Conservation (phyloP, 1,140 invertebrate species). For the Trichonephila clavata region DNA sequence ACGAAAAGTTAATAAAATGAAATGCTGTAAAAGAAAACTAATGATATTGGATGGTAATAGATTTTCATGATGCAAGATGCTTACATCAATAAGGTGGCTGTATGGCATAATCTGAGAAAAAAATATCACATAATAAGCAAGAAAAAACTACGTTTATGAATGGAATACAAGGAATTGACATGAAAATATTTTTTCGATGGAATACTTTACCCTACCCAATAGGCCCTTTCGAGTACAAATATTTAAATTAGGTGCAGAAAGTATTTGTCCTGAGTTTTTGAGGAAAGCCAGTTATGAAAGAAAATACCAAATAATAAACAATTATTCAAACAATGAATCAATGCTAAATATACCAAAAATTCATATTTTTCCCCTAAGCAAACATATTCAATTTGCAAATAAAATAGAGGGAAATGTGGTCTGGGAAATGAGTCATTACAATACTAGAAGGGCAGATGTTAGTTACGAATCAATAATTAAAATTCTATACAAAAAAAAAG, state of each 20-base stretch:
- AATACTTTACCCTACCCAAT: not conserved
- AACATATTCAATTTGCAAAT: no score
- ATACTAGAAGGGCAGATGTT: no score
- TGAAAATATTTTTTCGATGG: not conserved
- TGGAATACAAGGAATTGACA: not conserved
- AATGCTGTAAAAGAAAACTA: constrained; percentile 40
- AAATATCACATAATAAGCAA: not conserved
- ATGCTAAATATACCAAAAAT: no score
- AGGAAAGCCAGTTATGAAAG: not conserved
- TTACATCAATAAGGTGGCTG: not conserved
- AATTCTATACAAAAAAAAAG: not conserved
- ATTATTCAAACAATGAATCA: not conserved
- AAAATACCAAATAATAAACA: not conserved
- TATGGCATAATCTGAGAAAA: not conserved
- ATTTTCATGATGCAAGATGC: not conserved
- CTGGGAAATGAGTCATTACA: no score
- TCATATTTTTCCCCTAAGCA: no score
- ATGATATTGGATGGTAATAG: not conserved
- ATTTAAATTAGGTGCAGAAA: not conserved
- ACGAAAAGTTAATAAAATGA: constrained; percentile 40
- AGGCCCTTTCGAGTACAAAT: not conserved
- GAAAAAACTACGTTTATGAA: not conserved
- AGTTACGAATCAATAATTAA: no score
- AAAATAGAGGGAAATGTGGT: no score
- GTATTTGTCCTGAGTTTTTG: not conserved